Base-by-base conservation (phyloP, 92 coral and sea anemone genomes). In the Epizoanthus scotinus region DNA sequence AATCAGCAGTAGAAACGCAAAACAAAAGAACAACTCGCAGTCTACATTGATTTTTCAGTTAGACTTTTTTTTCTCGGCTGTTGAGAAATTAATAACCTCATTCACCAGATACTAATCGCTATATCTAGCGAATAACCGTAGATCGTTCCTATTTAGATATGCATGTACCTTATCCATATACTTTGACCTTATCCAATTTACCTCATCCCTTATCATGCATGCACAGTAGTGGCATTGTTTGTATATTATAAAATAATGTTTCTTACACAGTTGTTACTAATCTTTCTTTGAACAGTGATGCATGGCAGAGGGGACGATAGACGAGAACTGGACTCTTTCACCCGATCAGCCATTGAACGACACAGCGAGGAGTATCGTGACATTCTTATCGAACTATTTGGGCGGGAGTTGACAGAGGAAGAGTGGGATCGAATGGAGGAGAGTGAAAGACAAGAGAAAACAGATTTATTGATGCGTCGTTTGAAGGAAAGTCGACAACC, bases 401-500 rank as follows among this genome's bases (percentile, higher is more conserved):
- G 90, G 6, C 83, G 79, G 4, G 89, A 92, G 84, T 84, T 92
- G 77, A 63, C 82, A 22, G 66, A 57, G 19, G 87, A 87, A 22
- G 97, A 90, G 79, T 92, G 97, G 97, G 86, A 90, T 63, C 22
- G 63, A 27, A 92, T 92, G 94, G 73, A 55, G 8, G 77, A 84
- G 2, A 90, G 85, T 18, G 90, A 90, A 28, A 84, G 92, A 27
- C 55, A 74, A 0, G 82, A 73, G 19, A 92, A 87, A 12, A 74
- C 82, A 12, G 71, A 63, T n/a, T 47, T 60, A 31, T 81, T 92
- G n/a, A 47, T 92, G 67, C 72, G 66, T 26, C 81, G 68, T 34
- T 67, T 92, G 36, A 89, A 82, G 73, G 87, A 89, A 40, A 75
- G 57, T 67, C 83, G 87, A 56, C 44, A 71, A 2, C 63, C 59